These are phyloP conservation scores for Merops nubicus DNA, from an alignment of 2,113 vertebrate species.

Conservation along the genomic window DNA sequence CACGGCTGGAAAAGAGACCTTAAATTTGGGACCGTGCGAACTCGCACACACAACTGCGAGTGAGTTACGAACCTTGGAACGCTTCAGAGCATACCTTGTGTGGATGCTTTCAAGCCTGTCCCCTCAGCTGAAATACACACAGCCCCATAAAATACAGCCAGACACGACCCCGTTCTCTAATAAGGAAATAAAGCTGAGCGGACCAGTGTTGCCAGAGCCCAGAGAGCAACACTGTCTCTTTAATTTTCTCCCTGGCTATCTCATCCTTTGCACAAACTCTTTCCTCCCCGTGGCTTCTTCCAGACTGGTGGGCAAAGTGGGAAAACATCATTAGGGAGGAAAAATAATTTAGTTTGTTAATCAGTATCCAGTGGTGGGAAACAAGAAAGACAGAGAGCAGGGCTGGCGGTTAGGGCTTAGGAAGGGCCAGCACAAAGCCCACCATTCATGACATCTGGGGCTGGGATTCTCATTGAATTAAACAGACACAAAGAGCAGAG, in stretches of 20 bases:
- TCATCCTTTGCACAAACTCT: constrained; percentile 61
- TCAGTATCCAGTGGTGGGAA: constrained; percentile 74
- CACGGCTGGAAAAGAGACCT: neutral
- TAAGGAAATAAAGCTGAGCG: constrained; percentile 47
- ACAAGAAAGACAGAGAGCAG: constrained; percentile 68
- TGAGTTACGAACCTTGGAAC: constrained; percentile 26
- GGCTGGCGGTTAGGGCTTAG: constrained; percentile 70
- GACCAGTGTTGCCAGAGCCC: constrained; percentile 23
- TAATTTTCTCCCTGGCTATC: constrained; percentile 67
- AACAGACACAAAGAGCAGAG: constrained; percentile 78
- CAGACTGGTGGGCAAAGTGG: constrained; percentile 71
- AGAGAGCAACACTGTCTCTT: constrained; percentile 66
- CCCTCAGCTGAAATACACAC: constrained; percentile 18
- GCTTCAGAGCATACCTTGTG: constrained; percentile 47
- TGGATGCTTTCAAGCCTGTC: neutral
- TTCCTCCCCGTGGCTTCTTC: constrained; percentile 68
- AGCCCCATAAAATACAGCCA: constrained; percentile 21
- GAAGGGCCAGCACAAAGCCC: constrained; percentile 73
- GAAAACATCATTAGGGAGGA: constrained; percentile 73
- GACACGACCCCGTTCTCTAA: constrained; percentile 36
- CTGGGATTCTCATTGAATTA: constrained; percentile 75
- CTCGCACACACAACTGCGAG: neutral
- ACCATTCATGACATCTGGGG: constrained; percentile 75
- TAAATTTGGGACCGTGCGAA: neutral
- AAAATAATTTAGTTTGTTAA: constrained; percentile 76